Conservation (phyloP, 2,113 vertebrate species). For the Chamaetylas fuelleborni region DNA sequence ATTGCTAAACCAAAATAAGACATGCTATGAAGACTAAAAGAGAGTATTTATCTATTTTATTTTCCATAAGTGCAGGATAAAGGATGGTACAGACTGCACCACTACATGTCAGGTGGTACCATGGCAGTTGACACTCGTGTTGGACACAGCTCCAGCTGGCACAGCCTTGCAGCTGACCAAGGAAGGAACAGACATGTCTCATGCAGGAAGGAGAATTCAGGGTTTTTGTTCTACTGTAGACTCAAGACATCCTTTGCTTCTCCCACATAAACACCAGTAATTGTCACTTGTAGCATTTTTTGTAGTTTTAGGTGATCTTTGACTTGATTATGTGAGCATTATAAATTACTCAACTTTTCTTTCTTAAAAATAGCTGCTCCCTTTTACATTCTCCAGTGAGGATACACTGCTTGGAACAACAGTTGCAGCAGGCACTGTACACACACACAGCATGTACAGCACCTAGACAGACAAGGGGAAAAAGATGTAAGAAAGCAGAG, state of each 20-base stretch:
- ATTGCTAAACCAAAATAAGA: background rate
- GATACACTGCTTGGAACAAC: background rate
- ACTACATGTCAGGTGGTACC: background rate
- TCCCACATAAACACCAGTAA: background rate
- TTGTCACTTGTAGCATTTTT: background rate
- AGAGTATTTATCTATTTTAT: background rate
- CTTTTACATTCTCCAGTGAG: background rate
- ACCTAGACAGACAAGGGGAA: background rate
- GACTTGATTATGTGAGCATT: background rate
- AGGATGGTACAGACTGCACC: background rate
- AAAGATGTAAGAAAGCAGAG: background rate
- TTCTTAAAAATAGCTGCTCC: background rate
- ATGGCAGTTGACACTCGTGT: background rate
- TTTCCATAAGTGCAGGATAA: background rate
- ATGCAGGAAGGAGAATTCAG: background rate
- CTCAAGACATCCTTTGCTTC: background rate
- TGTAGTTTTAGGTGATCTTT: background rate
- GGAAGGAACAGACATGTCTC: background rate
- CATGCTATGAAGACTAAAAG: background rate
- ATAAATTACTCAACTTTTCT: background rate
- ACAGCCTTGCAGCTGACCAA: background rate
- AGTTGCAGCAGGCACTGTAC: background rate
- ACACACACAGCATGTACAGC: background rate
- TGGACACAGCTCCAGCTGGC: background rate
- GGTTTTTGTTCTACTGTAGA: background rate